These are phyloP conservation scores for Phymorhynchus buccinoides DNA, from an alignment of 1,140 invertebrate species.

Conservation along the genomic window DNA sequence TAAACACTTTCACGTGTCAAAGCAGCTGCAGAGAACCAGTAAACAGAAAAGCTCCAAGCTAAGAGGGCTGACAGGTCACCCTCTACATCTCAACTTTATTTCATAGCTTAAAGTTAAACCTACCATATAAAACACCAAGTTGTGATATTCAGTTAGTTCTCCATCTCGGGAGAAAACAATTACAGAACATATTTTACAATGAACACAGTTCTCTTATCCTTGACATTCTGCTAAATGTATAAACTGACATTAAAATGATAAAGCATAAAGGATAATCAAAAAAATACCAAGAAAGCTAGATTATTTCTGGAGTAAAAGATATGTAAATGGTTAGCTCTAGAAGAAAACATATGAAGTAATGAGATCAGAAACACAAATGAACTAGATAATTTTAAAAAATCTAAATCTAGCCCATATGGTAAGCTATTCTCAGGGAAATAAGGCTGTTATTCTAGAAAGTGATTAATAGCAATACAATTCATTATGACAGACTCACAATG, in stretches of 20 bases:
- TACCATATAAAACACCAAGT: not conserved
- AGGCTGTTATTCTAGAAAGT: conserved; percentile 15
- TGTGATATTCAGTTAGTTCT: not conserved
- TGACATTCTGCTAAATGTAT: conserved; percentile 8
- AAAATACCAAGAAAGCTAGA: not conserved
- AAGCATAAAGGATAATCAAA: not conserved
- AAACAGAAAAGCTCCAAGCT: not conserved
- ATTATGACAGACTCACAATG: not conserved
- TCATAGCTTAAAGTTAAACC: no score
- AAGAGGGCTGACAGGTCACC: conserved; percentile 17
- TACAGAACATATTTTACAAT: not conserved
- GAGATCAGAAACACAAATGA: not conserved
- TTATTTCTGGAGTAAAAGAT: not conserved
- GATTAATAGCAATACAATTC: not conserved
- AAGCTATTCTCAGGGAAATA: not conserved
- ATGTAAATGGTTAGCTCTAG: not conserved
- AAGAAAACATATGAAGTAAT: not conserved
- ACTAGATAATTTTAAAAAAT: not conserved
- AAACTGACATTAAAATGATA: not conserved
- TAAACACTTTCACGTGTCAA: not conserved
- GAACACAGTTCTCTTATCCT: conserved; percentile 38
- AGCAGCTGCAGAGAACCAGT: not conserved
- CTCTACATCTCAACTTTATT: not conserved
- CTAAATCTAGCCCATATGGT: not conserved
- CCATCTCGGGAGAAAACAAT: not conserved